Percentiles rank a stretch among this genome's conserved stretches.
These are phyloP conservation scores for Tetragonula carbonaria DNA, from an alignment of 2,888 invertebrate species.

Conservation along the genomic window DNA sequence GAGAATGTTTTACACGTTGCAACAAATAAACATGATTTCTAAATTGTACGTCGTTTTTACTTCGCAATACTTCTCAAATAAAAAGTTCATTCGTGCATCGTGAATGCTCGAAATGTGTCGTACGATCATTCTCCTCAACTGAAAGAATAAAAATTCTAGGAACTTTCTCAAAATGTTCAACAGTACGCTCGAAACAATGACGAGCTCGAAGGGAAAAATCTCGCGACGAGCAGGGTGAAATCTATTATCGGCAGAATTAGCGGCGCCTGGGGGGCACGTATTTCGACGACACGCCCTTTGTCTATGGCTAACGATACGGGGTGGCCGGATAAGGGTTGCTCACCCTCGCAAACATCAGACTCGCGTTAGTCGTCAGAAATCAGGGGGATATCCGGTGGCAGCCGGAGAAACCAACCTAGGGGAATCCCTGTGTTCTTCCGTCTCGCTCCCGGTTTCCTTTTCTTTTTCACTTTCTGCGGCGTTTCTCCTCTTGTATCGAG, in stretches of 20 bases:
- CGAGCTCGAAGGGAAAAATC: constrained; percentile 40
- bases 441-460: constrained; percentile 4
- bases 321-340: constrained; percentile 65
- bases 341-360: constrained; percentile 79
- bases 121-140: background rate
- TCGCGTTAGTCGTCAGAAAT: constrained; percentile 77
- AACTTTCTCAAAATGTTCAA: background rate
- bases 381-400: constrained; percentile 78
- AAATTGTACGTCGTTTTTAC: too few relatives aligned
- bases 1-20: too few relatives aligned
- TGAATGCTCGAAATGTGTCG: too few relatives aligned
- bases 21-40: too few relatives aligned
- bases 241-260: constrained; percentile 80
- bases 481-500: constrained; percentile 69
- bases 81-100: too few relatives aligned
- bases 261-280: constrained; percentile 72
- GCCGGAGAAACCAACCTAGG: constrained; percentile 77
- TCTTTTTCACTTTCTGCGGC: background rate
- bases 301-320: constrained; percentile 77
- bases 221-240: constrained; percentile 64
- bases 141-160: background rate
- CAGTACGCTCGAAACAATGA: background rate
- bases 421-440: constrained; percentile 58
- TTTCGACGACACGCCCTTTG: constrained; percentile 75
- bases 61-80: too few relatives aligned